phyloP scores from a whole-genome alignment of 2,113 vertebrate genomes.

The Murina feae region DNA sequence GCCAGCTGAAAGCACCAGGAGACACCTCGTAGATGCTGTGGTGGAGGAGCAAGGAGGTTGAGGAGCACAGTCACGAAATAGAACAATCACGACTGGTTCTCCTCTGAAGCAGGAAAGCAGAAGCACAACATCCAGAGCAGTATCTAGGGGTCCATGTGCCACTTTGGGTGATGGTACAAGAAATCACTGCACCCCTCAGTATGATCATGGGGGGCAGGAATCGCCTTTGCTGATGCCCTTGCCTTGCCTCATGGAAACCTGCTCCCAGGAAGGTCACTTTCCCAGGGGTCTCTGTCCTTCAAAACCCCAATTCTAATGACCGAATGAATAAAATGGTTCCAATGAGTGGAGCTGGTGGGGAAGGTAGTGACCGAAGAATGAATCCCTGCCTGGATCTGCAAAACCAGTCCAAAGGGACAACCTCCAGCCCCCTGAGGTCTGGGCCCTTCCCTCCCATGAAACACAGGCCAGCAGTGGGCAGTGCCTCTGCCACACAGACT shows the following conservation, averaged over 20 bases:
- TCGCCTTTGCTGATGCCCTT: rapidly evolving
- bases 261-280: neutral
- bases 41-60: no score
- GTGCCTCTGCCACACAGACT: neutral
- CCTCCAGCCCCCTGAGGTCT: neutral
- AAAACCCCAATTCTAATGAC: neutral
- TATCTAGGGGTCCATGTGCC: rapidly evolving
- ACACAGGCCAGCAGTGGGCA: neutral
- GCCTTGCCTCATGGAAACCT: no score
- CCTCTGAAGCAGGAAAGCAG: neutral
- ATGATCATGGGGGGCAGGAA: rapidly evolving
- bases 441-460: neutral
- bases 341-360: neutral
- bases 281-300: neutral
- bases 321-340: neutral
- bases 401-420: neutral
- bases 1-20: neutral
- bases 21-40: neutral
- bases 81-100: rapidly evolving
- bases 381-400: neutral
- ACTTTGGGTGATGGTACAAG: rapidly evolving
- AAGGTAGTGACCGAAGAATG: neutral
- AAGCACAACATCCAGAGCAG: rapidly evolving
- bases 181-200: rapidly evolving
- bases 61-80: rapidly evolving